Evolutionary conservation across 2,797 vertebrate genomes (phyloP).

Genomic region (Schizothorax lantsangensis): DNA sequence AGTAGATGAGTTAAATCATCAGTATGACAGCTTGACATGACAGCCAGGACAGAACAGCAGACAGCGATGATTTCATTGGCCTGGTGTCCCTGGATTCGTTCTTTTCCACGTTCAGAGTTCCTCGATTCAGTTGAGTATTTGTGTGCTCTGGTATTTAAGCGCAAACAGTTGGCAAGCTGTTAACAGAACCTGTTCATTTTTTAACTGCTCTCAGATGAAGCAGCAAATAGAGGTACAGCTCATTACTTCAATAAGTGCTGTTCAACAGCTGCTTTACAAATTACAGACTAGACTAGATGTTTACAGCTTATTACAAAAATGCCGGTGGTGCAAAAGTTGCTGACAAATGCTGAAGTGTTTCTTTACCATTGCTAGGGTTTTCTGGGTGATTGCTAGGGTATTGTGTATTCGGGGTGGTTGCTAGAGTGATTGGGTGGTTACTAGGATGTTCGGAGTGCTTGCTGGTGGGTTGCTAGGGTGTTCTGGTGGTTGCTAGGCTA

Average conservation of each 20-base stretch:
- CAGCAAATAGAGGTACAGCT: conserved; percentile 29
- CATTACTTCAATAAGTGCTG: conserved; percentile 46
- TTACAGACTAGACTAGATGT: conserved; percentile 13
- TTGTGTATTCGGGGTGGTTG: not conserved
- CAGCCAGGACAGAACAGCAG: conserved; percentile 50
- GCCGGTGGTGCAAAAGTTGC: not conserved
- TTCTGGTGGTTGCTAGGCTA: not conserved
- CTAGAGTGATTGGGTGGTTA: not conserved
- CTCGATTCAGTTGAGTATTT: conserved; percentile 15
- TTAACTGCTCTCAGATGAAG: conserved; percentile 26
- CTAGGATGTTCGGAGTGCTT: not conserved
- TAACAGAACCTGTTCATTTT: conserved; percentile 36
- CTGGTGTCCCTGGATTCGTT: conserved; percentile 4
- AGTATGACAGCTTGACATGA: conserved; percentile 55
- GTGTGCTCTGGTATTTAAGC: conserved; percentile 12
- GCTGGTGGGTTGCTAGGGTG: not conserved
- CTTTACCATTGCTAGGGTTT: not conserved
- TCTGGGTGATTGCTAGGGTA: not conserved
- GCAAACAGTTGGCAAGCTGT: conserved; percentile 30
- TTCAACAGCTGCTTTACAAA: conserved; percentile 39
- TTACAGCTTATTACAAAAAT: not conserved
- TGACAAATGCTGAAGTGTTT: not conserved
- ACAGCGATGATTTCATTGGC: conserved; percentile 48
- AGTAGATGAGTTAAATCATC: conserved; percentile 48
- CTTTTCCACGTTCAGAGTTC: not conserved